phyloP scores from a whole-genome alignment of 2,888 invertebrate genomes.

The Caenorhabditis sp. region DNA sequence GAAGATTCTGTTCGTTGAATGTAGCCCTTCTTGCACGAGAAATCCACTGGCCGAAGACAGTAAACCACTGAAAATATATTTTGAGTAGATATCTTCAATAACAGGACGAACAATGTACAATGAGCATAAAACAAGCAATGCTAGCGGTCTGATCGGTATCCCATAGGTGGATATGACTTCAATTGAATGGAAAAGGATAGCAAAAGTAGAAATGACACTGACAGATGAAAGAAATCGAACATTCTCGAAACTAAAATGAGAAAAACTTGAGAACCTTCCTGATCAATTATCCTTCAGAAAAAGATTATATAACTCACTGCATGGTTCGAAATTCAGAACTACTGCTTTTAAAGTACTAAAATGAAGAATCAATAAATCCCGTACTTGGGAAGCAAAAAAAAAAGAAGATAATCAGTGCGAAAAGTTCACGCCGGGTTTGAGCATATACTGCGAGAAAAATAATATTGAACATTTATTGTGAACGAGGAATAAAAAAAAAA shows the following conservation, averaged over 20 bases:
- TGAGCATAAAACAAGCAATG: not conserved
- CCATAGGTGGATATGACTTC: not conserved
- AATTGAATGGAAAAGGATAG: constrained; percentile 6
- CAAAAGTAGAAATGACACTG: constrained; percentile 23
- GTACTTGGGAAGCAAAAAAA: not conserved
- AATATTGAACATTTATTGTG: too few species aligned
- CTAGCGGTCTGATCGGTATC: not conserved
- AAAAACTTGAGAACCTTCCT: not conserved
- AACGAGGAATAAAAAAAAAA: too few species aligned
- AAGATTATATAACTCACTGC: not conserved
- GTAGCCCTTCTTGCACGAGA: constrained; percentile 72
- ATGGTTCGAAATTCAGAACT: not conserved
- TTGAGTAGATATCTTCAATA: too few species aligned
- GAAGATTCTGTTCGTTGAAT: constrained; percentile 76
- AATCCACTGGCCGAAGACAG: constrained; percentile 67
- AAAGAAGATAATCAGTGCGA: not conserved
- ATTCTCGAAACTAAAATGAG: constrained; percentile 50
- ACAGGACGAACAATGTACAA: constrained; percentile 18
- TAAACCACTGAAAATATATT: constrained; percentile 77
- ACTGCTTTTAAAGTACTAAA: not conserved
- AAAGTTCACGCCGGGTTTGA: not conserved
- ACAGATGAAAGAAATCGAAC: constrained; percentile 58
- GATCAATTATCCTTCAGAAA: not conserved
- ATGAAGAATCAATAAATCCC: not conserved
- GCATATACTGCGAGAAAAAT: too few species aligned